Conservation (phyloP, 2,113 vertebrate genomes). For the Motacilla alba region DNA sequence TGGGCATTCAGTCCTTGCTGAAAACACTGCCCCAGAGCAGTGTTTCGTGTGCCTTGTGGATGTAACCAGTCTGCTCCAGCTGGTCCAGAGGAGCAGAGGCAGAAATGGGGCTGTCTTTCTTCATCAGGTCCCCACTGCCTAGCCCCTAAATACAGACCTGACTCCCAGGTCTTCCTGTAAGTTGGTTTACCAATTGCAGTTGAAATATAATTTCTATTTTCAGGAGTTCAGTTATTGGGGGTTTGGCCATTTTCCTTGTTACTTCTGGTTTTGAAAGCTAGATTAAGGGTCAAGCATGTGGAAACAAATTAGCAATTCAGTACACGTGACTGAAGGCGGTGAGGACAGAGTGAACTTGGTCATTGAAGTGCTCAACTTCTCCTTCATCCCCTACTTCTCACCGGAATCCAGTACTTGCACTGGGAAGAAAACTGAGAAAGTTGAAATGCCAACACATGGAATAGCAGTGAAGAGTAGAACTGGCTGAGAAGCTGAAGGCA, state of each 20-base stretch:
- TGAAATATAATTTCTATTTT: not conserved
- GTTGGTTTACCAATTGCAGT: not conserved
- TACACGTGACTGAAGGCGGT: not conserved
- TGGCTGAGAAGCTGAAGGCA: not conserved
- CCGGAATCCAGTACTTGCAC: not conserved
- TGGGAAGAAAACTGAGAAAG: not conserved
- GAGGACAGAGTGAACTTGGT: not conserved
- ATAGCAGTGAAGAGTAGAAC: not conserved
- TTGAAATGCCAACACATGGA: not conserved
- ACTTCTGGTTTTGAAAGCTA: not conserved
- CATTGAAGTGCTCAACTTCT: not conserved
- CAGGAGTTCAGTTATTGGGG: not conserved
- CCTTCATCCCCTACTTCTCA: not conserved
- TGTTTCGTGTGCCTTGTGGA: not conserved
- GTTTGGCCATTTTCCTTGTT: not conserved
- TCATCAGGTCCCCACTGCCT: rapidly evolving
- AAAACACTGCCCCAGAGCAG: not conserved
- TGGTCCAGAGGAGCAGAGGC: not conserved
- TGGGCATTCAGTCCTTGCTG: not conserved
- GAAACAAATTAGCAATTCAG: not conserved
- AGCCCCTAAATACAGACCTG: not conserved
- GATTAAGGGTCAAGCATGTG: not conserved
- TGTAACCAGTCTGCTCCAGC: not conserved
- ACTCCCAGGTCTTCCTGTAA: not conserved
- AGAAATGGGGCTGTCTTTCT: not conserved